Percentiles rank a stretch among this genome's conserved stretches.
phyloP scores from a whole-genome alignment of 2,113 vertebrate genomes.

The Tiliqua scincoides region DNA sequence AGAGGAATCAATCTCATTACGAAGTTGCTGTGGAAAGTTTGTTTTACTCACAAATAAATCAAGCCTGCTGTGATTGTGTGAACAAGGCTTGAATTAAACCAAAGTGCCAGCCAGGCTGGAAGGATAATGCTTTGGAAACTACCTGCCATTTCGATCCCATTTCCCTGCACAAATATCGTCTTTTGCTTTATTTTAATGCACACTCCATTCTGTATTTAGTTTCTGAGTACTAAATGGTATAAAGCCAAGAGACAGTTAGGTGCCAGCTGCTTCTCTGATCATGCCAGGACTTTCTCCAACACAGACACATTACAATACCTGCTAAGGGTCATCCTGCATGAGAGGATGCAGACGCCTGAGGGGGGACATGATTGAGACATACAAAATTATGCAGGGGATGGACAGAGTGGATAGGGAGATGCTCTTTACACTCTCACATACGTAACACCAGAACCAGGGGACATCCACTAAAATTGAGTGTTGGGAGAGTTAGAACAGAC shows the following conservation, averaged over 20 bases:
- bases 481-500: too few relatives aligned
- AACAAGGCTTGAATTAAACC: background rate
- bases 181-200: background rate
- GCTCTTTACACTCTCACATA: too few relatives aligned
- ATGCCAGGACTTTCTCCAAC: rapidly evolving
- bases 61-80: rapidly evolving
- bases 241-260: background rate
- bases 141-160: background rate
- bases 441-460: too few relatives aligned
- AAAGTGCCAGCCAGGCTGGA: constrained; percentile 17
- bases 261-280: background rate
- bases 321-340: too few relatives aligned
- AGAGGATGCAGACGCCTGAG: too few relatives aligned
- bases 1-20: background rate
- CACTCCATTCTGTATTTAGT: rapidly evolving
- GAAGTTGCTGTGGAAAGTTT: background rate
- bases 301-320: background rate
- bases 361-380: too few relatives aligned
- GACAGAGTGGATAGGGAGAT: too few relatives aligned
- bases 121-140: constrained; percentile 15
- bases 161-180: background rate
- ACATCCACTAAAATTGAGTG: too few relatives aligned
- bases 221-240: background rate
- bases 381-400: too few relatives aligned
- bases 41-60: background rate